Percentiles rank a stretch among this genome's conserved stretches.
phyloP scores from a whole-genome alignment of 2,797 vertebrate genomes.

The Scleropages formosus region DNA sequence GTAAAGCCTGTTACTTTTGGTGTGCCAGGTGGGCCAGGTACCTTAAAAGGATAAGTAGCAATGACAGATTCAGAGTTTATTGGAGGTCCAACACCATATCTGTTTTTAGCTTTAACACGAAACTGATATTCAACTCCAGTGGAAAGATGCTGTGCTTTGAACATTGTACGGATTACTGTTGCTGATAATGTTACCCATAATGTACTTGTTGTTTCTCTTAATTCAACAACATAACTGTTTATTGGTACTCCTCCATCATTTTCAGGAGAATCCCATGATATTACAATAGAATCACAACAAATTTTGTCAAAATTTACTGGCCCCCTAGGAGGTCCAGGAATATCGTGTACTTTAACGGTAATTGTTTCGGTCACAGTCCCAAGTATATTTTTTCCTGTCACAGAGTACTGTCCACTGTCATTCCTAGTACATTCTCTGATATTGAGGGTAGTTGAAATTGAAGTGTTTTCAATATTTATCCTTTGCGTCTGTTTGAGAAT shows the following conservation, averaged over 20 bases:
- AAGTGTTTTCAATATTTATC: slow-evolving; percentile 83
- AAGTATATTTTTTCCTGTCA: slow-evolving; percentile 90
- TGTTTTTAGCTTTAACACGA: slow-evolving; percentile 94
- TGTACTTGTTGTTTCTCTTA: slow-evolving; percentile 88
- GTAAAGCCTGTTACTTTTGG: slow-evolving; percentile 87
- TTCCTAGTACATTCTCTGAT: slow-evolving; percentile 85
- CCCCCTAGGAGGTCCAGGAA: slow-evolving; percentile 93
- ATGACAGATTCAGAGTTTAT: slow-evolving; percentile 84
- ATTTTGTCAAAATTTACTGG: slow-evolving; percentile 91
- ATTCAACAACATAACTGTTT: slow-evolving; percentile 90
- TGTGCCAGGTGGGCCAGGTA: slow-evolving; percentile 94
- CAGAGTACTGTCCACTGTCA: slow-evolving; percentile 83
- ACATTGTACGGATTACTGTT: slow-evolving; percentile 88
- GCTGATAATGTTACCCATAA: slow-evolving; percentile 88
- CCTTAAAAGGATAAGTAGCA: slow-evolving; percentile 94
- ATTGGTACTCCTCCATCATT: slow-evolving; percentile 96
- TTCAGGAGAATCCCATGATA: slow-evolving; percentile 92
- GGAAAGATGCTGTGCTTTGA: slow-evolving; percentile 86
- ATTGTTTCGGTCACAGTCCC: slow-evolving; percentile 88
- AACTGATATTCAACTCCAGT: slow-evolving; percentile 95
- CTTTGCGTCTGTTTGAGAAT: slow-evolving; percentile 87
- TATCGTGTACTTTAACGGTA: slow-evolving; percentile 89
- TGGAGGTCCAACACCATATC: slow-evolving; percentile 88
- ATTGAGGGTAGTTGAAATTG: slow-evolving; percentile 82
- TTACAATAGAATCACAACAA: slow-evolving; percentile 82